These are phyloP conservation scores for Aquatica leii DNA, from an alignment of 2,888 invertebrate species.

Conservation along the genomic window DNA sequence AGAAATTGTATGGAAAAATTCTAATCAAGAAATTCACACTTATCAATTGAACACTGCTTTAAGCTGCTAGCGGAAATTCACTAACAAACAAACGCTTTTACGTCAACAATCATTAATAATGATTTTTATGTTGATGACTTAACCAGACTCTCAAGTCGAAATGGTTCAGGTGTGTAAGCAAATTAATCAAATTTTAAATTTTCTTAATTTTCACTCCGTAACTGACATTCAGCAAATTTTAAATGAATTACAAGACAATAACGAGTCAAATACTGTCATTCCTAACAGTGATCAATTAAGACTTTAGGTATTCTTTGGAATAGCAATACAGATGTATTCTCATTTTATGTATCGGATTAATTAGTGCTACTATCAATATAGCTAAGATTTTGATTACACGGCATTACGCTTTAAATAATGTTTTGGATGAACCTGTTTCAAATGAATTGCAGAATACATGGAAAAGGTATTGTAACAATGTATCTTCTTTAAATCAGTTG, in stretches of 20 bases:
- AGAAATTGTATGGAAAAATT: background rate
- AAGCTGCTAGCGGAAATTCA: background rate
- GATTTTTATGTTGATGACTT: too few relatives aligned
- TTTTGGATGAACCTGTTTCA: background rate
- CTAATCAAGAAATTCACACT: background rate
- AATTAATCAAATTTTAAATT: conserved; percentile 2
- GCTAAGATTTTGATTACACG: conserved; percentile 17
- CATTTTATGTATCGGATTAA: too few relatives aligned
- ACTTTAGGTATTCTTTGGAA: background rate
- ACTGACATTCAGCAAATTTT: conserved; percentile 4
- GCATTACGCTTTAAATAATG: too few relatives aligned
- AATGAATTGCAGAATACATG: background rate
- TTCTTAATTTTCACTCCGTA: conserved; percentile 7
- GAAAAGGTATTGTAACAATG: too few relatives aligned
- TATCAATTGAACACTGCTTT: background rate
- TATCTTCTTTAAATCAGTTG: too few relatives aligned
- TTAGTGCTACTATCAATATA: background rate
- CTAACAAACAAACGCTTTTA: too few relatives aligned
- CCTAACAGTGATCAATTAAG: too few relatives aligned
- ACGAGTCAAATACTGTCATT: background rate
- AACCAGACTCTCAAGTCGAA: background rate
- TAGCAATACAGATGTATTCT: background rate
- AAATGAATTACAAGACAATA: too few relatives aligned
- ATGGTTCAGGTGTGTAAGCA: background rate
- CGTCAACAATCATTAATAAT: conserved; percentile 8